Evolutionary conservation across 2,113 vertebrate species (phyloP).

Genomic region (Galbula dea): DNA sequence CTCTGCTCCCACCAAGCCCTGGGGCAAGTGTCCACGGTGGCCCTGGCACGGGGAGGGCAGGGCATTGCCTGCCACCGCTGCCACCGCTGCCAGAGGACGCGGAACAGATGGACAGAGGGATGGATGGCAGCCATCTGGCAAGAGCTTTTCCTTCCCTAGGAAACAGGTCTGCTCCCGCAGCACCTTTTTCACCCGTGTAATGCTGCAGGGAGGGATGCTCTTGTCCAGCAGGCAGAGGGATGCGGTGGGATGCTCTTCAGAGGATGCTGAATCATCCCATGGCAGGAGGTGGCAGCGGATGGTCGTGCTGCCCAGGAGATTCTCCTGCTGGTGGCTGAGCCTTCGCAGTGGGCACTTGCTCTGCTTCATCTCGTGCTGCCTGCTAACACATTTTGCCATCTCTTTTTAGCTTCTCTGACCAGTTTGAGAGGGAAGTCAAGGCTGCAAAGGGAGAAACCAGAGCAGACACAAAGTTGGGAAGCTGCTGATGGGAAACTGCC

Average conservation of each 20-base stretch:
- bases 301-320: neutral
- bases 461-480: neutral
- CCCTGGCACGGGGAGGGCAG: neutral
- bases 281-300: neutral
- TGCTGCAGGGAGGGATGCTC: neutral
- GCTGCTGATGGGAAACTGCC: neutral
- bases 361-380: neutral
- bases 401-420: neutral
- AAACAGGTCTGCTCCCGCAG: neutral
- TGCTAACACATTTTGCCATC: neutral
- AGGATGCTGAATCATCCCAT: accelerated
- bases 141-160: neutral
- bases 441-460: neutral
- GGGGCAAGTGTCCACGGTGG: neutral
- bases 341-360: neutral
- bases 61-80: neutral
- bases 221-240: neutral
- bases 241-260: neutral
- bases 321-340: accelerated
- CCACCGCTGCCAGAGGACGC: neutral
- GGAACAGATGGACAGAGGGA: neutral
- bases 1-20: neutral
- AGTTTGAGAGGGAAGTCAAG: neutral
- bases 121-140: neutral
- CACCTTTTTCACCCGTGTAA: neutral